Percentiles rank a stretch among this genome's conserved stretches.
Conservation (phyloP, 2,888 invertebrate genomes). For the Cryptosula pallasiana region DNA sequence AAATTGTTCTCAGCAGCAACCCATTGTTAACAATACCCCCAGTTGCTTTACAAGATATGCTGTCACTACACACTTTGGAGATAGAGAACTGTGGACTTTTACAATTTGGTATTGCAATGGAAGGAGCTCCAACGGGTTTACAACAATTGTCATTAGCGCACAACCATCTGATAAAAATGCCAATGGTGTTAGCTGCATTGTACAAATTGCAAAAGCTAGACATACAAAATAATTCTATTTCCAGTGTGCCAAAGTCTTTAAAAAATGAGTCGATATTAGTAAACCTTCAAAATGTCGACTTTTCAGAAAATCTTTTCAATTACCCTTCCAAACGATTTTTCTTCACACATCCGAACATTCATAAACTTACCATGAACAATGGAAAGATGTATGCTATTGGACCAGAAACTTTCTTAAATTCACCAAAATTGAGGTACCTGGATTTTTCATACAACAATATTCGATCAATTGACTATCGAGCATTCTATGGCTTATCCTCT, state of each 20-base stretch:
- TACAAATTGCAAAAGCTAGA: neutral
- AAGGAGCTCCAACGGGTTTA: neutral
- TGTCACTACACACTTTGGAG: neutral
- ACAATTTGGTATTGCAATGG: neutral
- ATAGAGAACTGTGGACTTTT: neutral
- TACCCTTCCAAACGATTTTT: neutral
- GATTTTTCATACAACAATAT: neutral
- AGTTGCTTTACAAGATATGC: neutral
- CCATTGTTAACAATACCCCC: neutral
- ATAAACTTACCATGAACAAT: neutral
- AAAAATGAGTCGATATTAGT: neutral
- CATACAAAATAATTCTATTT: neutral
- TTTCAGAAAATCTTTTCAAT: neutral
- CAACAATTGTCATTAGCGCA: neutral
- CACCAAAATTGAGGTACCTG: neutral
- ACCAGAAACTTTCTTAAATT: neutral
- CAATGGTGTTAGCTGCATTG: neutral
- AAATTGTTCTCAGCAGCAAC: neutral
- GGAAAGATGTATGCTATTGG: neutral
- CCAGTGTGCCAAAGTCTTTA: neutral
- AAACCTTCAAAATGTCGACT: neutral
- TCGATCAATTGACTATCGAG: neutral
- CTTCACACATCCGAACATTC: neutral
- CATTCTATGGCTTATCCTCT: neutral
- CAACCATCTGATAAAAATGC: neutral